Evolutionary conservation across 2,888 invertebrate species (phyloP).

Genomic region (Idaea dimidiata): DNA sequence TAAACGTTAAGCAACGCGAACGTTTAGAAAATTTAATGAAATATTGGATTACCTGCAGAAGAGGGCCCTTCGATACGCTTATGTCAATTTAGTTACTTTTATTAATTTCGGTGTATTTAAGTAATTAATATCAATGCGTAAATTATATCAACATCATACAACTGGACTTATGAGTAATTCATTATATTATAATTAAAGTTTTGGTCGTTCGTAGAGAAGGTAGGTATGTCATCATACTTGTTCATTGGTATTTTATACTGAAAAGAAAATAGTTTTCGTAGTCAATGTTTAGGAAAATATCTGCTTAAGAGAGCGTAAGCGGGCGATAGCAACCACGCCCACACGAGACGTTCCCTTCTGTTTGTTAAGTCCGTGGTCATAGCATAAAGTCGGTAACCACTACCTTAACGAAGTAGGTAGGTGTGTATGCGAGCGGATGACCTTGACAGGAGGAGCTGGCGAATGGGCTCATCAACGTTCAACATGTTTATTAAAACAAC

Average conservation of each 20-base stretch:
- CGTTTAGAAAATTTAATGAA: slow-evolving; percentile 66
- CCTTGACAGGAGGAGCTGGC: slow-evolving; percentile 60
- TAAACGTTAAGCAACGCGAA: slow-evolving; percentile 54
- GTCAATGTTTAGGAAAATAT: no score
- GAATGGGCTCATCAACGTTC: slow-evolving; percentile 67
- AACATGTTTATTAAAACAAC: slow-evolving; percentile 49
- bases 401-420: slow-evolving; percentile 34
- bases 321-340: no score
- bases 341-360: background rate
- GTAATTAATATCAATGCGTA: no score
- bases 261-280: no score
- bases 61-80: slow-evolving; percentile 26
- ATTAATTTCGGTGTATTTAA: background rate
- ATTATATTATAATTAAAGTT: no score
- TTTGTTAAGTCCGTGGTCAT: background rate
- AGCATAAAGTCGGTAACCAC: background rate
- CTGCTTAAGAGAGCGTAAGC: no score
- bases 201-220: no score
- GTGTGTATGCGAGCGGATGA: slow-evolving; percentile 58
- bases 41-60: slow-evolving; percentile 34
- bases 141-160: no score
- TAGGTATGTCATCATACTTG: no score
- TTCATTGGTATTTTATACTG: no score
- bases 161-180: no score
- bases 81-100: slow-evolving; percentile 23